Percentiles rank a stretch among this genome's conserved stretches.
Conservation (phyloP, 2,888 invertebrate genomes). For the Apamea sordens region DNA sequence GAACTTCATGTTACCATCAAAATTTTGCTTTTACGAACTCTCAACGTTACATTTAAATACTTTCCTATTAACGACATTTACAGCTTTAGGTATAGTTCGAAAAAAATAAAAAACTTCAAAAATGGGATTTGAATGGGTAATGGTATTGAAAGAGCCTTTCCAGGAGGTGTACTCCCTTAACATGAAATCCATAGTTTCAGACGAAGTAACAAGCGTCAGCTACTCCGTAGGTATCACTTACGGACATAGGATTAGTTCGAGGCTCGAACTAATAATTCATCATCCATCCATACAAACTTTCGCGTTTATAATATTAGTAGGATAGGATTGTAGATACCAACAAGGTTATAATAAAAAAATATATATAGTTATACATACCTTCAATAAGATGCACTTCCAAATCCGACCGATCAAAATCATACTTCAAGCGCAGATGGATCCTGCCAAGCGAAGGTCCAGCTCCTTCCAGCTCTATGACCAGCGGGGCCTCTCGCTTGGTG, state of each 20-base stretch:
- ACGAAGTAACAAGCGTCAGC: background rate
- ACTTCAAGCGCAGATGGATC: conserved; percentile 95
- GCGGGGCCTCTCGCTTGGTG: conserved; percentile 94
- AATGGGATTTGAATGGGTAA: too few relatives aligned
- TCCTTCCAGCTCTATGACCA: conserved; percentile 92
- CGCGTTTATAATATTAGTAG: too few relatives aligned
- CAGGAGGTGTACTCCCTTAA: too few relatives aligned
- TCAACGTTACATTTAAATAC: background rate
- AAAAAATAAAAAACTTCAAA: background rate
- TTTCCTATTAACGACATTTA: background rate
- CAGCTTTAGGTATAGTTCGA: background rate
- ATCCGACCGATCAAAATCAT: conserved; percentile 97
- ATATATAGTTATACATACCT: conserved; percentile 87
- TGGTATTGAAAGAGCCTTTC: background rate
- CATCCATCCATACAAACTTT: too few relatives aligned
- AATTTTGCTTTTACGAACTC: background rate
- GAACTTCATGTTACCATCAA: background rate
- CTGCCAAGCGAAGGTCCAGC: conserved; percentile 94
- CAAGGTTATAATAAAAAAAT: background rate
- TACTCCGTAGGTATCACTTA: too few relatives aligned
- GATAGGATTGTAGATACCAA: too few relatives aligned
- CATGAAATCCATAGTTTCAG: background rate
- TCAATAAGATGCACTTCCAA: conserved; percentile 97
- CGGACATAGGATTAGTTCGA: too few relatives aligned
- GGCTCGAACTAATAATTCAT: background rate